Percentiles rank a stretch among this genome's conserved stretches.
Conservation (phyloP, 2,888 invertebrate genomes). For the Drosophila villosipedis region DNA sequence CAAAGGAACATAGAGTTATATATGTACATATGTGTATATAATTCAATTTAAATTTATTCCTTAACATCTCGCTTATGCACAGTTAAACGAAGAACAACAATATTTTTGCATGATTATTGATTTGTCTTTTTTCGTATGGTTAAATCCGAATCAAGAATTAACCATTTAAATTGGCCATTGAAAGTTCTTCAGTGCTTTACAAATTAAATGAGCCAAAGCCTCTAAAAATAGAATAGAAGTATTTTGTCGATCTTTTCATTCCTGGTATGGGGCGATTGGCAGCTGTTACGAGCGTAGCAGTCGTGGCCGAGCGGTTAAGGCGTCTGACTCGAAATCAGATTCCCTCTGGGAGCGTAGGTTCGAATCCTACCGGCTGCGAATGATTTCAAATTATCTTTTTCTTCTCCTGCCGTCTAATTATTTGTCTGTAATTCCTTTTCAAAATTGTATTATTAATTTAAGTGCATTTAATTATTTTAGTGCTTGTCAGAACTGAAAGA, state of each 20-base stretch:
- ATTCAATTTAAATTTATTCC: background rate
- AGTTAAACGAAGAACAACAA: background rate
- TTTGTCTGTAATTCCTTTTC: background rate
- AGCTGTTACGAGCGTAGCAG: slow-evolving; percentile 60
- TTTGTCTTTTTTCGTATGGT: background rate
- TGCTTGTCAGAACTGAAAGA: background rate
- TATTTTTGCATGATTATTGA: background rate
- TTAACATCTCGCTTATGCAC: background rate
- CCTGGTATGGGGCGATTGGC: background rate
- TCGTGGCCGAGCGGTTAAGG: slow-evolving; percentile 86
- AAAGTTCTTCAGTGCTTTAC: background rate
- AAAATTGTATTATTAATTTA: background rate
- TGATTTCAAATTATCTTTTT: background rate
- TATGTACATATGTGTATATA: background rate
- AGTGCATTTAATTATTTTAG: background rate
- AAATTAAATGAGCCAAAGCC: background rate
- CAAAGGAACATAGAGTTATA: background rate
- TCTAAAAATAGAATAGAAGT: slow-evolving; percentile 12
- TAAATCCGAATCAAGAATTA: too few species aligned
- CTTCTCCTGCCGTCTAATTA: background rate
- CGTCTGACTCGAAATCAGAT: slow-evolving; percentile 86
- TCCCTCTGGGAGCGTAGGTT: slow-evolving; percentile 95
- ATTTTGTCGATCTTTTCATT: background rate
- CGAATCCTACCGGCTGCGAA: slow-evolving; percentile 93
- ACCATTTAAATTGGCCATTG: background rate